Base-by-base conservation (phyloP, 2,888 invertebrate species). In the Drosophila pseudotakahashii region DNA sequence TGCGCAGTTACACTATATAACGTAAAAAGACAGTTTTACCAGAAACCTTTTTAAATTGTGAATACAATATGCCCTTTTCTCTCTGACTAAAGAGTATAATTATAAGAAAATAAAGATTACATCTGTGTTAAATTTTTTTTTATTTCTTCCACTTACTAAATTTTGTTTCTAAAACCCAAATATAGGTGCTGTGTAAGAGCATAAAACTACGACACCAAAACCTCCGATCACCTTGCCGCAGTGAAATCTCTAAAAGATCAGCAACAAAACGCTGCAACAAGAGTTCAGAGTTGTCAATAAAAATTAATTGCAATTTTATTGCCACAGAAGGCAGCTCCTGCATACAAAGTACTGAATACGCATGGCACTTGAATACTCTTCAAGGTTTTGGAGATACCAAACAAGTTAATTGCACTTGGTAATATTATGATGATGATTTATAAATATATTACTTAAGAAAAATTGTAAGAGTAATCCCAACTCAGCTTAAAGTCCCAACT, bases 251-350 rank as follows among this genome's bases (percentile, higher is more conserved):
- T 41, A 19, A 60, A 67, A 79, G 70, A 76, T 75, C 73, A 73
- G 67, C 88, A 83, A 79, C 88, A 84, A 86, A 83, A 81, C 69
- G 73, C 30, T 67, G 69, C 73, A 64, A 71, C 81, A 77, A 79
- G 77, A 79, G 86, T 81, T 86, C 83, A 81, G 86, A 81, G 81
- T 90, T 90, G 90, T 90, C 90, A 90, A 88, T 89, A 89, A 90
- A 89, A 89, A 81, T 89, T 90, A 90, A 90, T 90, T 90, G 90
- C 88, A 87, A 87, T 90, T 90, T 90, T 90, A 90, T 90, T 90
- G 88, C 85, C 78, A 75, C 68, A 68, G 77, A 79, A 63, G 63
- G 60, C 75, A 73, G 70, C 79, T 78, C 75, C 76, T 82, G 83
- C 76, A 84, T 84, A 84, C 83, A 85, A 84, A 84, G 78, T 75